These are phyloP conservation scores for Pristis pectinata DNA, from an alignment of 2,797 vertebrate species.

Conservation along the genomic window DNA sequence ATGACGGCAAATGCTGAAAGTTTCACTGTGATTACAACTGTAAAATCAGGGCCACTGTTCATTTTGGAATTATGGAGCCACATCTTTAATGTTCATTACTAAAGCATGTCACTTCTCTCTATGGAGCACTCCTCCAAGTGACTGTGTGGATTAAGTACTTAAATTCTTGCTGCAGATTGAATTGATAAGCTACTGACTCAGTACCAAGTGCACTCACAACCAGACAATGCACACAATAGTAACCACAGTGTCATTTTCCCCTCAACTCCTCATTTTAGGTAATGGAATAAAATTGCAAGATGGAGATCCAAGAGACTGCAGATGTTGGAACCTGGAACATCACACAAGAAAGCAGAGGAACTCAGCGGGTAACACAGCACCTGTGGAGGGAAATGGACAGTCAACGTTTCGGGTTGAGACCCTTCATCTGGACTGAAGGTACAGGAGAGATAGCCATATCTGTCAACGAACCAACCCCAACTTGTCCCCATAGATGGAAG, in stretches of 20 bases:
- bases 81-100: not conserved
- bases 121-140: not conserved
- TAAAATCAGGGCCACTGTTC: not conserved
- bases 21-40: too few species aligned
- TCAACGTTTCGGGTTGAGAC: too few species aligned
- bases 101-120: not conserved
- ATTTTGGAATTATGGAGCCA: not conserved
- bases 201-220: not conserved
- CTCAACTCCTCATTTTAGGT: not conserved
- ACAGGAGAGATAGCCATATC: too few species aligned
- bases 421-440: too few species aligned
- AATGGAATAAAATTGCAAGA: not conserved
- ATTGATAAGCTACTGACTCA: not conserved
- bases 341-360: too few species aligned
- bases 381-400: too few species aligned
- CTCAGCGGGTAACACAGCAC: too few species aligned
- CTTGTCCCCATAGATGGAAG: not conserved
- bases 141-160: not conserved
- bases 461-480: not conserved
- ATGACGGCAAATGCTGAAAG: too few species aligned
- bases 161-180: not conserved
- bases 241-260: not conserved
- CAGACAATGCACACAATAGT: not conserved
- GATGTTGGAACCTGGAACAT: too few species aligned
- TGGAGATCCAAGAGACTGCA: too few species aligned